Evolutionary conservation across 2,888 invertebrate genomes (phyloP).

Genomic region (Brenthis hecate): DNA sequence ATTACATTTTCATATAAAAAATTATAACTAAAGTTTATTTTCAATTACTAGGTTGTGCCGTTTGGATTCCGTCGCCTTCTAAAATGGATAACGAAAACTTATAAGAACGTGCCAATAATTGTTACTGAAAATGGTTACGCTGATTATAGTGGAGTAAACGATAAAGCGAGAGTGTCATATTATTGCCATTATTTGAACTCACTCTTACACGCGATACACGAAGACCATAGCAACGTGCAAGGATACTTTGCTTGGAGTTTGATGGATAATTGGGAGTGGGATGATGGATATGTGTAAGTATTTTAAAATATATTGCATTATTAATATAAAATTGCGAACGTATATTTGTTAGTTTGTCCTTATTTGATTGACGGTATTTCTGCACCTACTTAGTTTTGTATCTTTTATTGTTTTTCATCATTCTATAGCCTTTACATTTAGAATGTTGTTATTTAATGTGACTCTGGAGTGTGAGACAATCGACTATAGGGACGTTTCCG

Average conservation of each 20-base stretch:
- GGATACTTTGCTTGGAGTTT: conserved; percentile 92
- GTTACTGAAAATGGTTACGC: conserved; percentile 82
- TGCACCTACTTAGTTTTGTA: too few relatives aligned
- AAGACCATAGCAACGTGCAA: conserved; percentile 84
- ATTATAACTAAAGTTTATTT: background rate
- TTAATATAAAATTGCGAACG: background rate
- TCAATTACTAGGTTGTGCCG: conserved; percentile 75
- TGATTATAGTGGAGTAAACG: conserved; percentile 77
- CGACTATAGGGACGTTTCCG: too few relatives aligned
- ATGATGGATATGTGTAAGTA: conserved; percentile 87
- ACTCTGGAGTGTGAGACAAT: too few relatives aligned
- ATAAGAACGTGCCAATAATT: conserved; percentile 77
- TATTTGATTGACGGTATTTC: too few relatives aligned
- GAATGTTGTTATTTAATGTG: too few relatives aligned
- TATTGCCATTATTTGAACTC: conserved; percentile 79
- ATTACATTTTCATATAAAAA: background rate
- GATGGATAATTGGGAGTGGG: conserved; percentile 94
- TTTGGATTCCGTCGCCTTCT: conserved; percentile 82
- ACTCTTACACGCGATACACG: conserved; percentile 74
- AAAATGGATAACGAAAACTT: conserved; percentile 78
- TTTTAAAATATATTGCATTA: conserved; percentile 6
- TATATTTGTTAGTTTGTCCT: too few relatives aligned
- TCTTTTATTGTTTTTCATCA: too few relatives aligned
- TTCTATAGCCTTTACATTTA: too few relatives aligned
- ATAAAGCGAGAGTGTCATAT: conserved; percentile 81